Evolutionary conservation across 2,113 vertebrate genomes (phyloP).

Genomic region (Heteronetta atricapilla): DNA sequence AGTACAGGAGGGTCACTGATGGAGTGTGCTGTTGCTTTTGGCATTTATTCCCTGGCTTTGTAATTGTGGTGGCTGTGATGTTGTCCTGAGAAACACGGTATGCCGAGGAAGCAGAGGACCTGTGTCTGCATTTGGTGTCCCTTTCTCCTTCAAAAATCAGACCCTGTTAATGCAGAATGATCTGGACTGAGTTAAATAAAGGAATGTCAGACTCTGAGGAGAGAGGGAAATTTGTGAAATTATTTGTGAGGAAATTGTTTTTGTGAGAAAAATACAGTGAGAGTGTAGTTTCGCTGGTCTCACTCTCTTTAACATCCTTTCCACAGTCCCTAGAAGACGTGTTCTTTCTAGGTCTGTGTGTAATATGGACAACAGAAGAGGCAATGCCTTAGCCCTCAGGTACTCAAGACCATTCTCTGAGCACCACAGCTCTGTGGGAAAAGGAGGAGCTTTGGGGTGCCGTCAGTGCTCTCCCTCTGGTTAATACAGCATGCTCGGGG

Average conservation of each 20-base stretch:
- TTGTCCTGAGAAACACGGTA: neutral
- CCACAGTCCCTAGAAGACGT: neutral
- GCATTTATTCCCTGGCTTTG: neutral
- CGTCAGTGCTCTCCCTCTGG: accelerated
- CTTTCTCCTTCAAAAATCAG: neutral
- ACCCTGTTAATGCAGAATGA: neutral
- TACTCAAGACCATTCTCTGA: neutral
- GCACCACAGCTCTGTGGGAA: neutral
- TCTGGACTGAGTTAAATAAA: neutral
- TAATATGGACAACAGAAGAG: neutral
- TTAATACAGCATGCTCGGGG: neutral
- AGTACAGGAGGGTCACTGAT: accelerated
- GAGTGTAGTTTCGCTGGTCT: neutral
- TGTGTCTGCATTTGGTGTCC: neutral
- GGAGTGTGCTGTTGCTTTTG: neutral
- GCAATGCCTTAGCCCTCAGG: neutral
- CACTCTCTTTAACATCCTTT: neutral
- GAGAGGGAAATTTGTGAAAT: neutral
- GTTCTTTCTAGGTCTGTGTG: neutral
- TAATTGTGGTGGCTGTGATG: neutral
- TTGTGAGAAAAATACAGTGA: neutral
- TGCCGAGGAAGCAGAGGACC: neutral
- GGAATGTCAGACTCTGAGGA: neutral
- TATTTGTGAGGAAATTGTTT: neutral
- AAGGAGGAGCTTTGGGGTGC: neutral